These are phyloP conservation scores for Eupithecia insigniata DNA, from an alignment of 2,888 invertebrate species.

Conservation along the genomic window DNA sequence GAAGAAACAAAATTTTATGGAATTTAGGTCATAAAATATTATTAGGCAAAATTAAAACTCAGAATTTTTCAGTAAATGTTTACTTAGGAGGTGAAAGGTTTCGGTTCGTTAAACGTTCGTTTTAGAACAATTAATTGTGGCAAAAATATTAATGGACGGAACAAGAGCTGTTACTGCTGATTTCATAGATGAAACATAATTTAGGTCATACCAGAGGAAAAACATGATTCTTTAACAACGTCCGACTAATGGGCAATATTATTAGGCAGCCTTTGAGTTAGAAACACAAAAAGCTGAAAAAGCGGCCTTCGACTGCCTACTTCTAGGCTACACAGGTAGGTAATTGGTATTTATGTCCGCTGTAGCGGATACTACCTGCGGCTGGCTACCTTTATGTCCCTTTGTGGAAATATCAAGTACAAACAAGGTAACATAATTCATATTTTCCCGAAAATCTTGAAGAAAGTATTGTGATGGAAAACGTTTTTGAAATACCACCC, in stretches of 20 bases:
- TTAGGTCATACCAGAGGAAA: not conserved
- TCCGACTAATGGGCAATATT: not conserved
- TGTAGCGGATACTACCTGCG: slow-evolving; percentile 28
- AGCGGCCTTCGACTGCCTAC: slow-evolving; percentile 29
- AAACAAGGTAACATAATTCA: not conserved
- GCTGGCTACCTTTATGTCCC: slow-evolving; percentile 15
- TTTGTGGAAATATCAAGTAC: slow-evolving; percentile 7
- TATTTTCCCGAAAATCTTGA: not conserved
- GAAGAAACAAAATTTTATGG: not conserved
- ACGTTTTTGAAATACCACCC: not conserved
- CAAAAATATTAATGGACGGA: not conserved
- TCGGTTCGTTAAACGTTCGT: not conserved
- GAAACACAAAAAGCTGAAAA: slow-evolving; percentile 32
- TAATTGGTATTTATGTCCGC: slow-evolving; percentile 49
- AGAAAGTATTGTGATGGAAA: not conserved
- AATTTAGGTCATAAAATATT: too few relatives aligned
- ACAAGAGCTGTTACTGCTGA: not conserved
- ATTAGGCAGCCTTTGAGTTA: slow-evolving; percentile 8
- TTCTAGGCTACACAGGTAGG: slow-evolving; percentile 43
- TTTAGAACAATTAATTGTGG: not conserved
- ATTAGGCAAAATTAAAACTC: too few relatives aligned
- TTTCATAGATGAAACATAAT: not conserved
- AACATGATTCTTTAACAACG: not conserved
- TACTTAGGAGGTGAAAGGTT: too few relatives aligned
- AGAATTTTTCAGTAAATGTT: too few relatives aligned